Evolutionary conservation across 2,797 vertebrate species (phyloP).

Genomic region (Champsocephalus gunnari): DNA sequence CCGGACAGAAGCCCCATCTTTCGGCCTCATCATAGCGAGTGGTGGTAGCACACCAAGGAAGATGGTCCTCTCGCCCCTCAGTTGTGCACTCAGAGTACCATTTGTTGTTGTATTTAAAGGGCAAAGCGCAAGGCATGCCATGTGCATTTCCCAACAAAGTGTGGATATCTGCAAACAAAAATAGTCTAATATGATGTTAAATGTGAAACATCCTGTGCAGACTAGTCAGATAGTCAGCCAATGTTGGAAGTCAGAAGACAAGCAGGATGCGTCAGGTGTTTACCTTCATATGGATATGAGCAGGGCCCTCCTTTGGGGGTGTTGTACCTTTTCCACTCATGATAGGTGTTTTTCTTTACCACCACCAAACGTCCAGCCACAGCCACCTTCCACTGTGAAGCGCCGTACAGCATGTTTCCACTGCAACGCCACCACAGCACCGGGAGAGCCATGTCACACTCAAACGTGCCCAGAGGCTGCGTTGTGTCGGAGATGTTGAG

Average conservation of each 20-base stretch:
- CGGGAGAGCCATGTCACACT: constrained; percentile 85
- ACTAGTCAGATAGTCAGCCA: background rate
- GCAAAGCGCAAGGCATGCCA: constrained; percentile 91
- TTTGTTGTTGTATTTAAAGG: constrained; percentile 92
- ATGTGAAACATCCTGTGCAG: background rate
- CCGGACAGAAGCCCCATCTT: constrained; percentile 95
- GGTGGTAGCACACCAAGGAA: constrained; percentile 93
- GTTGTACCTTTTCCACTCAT: constrained; percentile 87
- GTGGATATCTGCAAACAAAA: constrained; percentile 86
- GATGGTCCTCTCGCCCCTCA: constrained; percentile 88
- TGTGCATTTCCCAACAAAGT: constrained; percentile 90
- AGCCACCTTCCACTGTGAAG: constrained; percentile 84
- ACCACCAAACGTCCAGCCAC: constrained; percentile 80
- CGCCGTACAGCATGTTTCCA: constrained; percentile 82
- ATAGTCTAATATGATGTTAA: background rate
- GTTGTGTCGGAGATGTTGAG: constrained; percentile 83
- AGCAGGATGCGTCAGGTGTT: constrained; percentile 22
- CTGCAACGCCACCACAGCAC: constrained; percentile 89
- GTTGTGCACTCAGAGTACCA: constrained; percentile 92
- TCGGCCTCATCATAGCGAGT: constrained; percentile 89
- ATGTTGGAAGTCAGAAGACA: background rate
- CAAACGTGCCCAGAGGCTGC: constrained; percentile 84
- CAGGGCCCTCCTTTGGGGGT: constrained; percentile 87
- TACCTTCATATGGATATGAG: constrained; percentile 91
- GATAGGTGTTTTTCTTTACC: constrained; percentile 77